Evolutionary conservation across 2,113 vertebrate genomes (phyloP), one percentile per base, ranked within the genome.

Genomic region (Anguilla japonica): DNA sequence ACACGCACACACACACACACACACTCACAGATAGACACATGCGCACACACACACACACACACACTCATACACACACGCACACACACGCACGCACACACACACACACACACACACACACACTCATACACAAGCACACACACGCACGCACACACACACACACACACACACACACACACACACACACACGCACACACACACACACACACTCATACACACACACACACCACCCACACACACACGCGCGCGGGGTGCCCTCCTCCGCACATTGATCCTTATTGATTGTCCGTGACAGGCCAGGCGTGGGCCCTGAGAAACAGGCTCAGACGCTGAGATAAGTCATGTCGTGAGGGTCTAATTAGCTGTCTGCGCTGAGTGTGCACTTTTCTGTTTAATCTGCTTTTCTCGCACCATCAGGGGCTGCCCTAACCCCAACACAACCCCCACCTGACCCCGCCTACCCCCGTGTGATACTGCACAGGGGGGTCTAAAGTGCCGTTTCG

Each of bases 181-280:
- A 7, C 63, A 67, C 20, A 29, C 46, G 71, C 22, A 57, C 53
- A 22, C 60, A 60, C 22, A 53, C 26, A 16, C 83, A 7, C 63
- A 67, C 11, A 29, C 29, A 41, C 22, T 34, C 53, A 22, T 20
- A 63, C 22, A 53, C 7, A 20, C 26, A 34, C 83, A 2, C 63
- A 67, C 11, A 34, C 46, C 60, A 67, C 22, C 2, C 60, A 22
- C 20, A 82, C 82, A 83, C 34, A 3, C 82, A 81, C 16, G 22
- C 39, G 22, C 80, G 43, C 80, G 20, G 50, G 8, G 16, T 29
- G 50, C 39, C 18, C 34, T 39, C 29, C 22, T 34, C 46, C 40
- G 81, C 83, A 41, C 89, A 91, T 90, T 84, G 90, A 91, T 56
- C 84, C 26, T 29, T 87, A 90, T 89, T 71, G 91, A 92, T 91